Evolutionary conservation across 2,888 invertebrate species (phyloP).

Genomic region (Campaea margaritaria): DNA sequence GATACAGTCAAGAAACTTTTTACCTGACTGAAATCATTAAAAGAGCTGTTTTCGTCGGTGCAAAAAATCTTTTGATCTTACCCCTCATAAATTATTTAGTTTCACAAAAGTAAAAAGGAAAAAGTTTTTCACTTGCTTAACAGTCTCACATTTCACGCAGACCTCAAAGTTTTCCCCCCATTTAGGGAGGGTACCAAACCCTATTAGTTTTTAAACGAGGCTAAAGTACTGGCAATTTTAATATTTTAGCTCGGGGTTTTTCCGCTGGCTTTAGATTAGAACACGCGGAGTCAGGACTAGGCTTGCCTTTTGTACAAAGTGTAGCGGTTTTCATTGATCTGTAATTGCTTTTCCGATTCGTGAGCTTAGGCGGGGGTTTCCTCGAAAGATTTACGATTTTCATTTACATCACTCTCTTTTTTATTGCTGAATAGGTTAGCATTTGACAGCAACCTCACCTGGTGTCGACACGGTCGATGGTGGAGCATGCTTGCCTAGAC

Average conservation of each 20-base stretch:
- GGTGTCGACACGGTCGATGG: too few relatives aligned
- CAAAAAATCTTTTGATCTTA: slow-evolving; percentile 23
- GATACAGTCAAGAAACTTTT: not conserved
- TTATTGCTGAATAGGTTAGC: too few relatives aligned
- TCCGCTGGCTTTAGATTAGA: slow-evolving; percentile 26
- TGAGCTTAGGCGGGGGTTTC: too few relatives aligned
- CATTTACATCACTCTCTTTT: too few relatives aligned
- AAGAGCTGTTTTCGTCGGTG: slow-evolving; percentile 1
- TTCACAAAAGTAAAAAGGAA: slow-evolving; percentile 20
- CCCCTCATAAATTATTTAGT: slow-evolving; percentile 25
- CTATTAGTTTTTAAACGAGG: slow-evolving; percentile 33
- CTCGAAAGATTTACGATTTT: too few relatives aligned
- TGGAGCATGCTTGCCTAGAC: too few relatives aligned
- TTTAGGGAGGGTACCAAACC: slow-evolving; percentile 22
- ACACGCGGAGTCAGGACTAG: slow-evolving; percentile 17
- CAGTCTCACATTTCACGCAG: slow-evolving; percentile 31
- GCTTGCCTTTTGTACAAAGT: slow-evolving; percentile 5
- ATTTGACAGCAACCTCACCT: too few relatives aligned
- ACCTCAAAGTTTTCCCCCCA: slow-evolving; percentile 25
- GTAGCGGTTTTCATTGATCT: slow-evolving; percentile 13
- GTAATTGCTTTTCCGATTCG: slow-evolving; percentile 8
- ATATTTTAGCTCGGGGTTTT: slow-evolving; percentile 24
- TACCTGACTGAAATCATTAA: slow-evolving; percentile 4
- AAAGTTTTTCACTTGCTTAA: slow-evolving; percentile 22
- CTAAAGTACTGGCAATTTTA: slow-evolving; percentile 24